These are phyloP conservation scores for Borostomias antarcticus DNA, from an alignment of 2,797 vertebrate genomes.

Conservation along the genomic window DNA sequence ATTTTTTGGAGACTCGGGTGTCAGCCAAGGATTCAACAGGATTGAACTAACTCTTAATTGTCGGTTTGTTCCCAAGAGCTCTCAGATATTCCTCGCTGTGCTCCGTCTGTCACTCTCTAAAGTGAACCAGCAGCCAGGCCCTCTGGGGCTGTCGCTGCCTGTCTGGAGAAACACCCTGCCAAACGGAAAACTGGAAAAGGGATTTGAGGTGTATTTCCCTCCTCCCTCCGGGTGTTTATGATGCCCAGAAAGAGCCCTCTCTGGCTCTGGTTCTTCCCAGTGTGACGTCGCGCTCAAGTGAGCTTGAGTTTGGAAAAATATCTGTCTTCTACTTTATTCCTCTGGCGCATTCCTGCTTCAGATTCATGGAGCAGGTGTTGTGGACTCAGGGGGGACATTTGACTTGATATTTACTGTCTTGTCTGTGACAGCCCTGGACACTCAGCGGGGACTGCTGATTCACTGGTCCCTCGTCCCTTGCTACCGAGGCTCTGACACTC, in stretches of 20 bases:
- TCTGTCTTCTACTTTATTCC: slow-evolving; percentile 2
- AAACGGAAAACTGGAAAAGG: slow-evolving; percentile 64
- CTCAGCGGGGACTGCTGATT: background rate
- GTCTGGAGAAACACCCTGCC: slow-evolving; percentile 50
- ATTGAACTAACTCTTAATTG: background rate
- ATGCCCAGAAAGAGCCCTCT: background rate
- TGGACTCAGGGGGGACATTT: slow-evolving; percentile 5
- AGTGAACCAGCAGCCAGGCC: slow-evolving; percentile 55
- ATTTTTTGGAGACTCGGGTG: slow-evolving; percentile 17
- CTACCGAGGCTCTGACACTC: background rate
- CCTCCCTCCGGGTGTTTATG: background rate
- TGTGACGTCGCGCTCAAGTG: slow-evolving; percentile 24
- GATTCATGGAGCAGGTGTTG: slow-evolving; percentile 43
- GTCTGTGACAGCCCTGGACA: slow-evolving; percentile 3
- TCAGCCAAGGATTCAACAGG: slow-evolving; percentile 21
- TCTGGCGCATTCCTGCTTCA: slow-evolving; percentile 16
- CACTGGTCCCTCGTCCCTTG: background rate
- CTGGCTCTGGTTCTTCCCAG: slow-evolving; percentile 11
- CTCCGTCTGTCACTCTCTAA: slow-evolving; percentile 30
- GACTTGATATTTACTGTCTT: slow-evolving; percentile 3
- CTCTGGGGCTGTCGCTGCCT: slow-evolving; percentile 37
- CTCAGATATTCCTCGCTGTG: slow-evolving; percentile 26
- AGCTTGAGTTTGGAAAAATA: slow-evolving; percentile 10
- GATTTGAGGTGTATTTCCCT: slow-evolving; percentile 41
- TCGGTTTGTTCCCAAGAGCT: slow-evolving; percentile 23